Conservation (phyloP, 2,888 invertebrate species). For the Seira ritae region DNA sequence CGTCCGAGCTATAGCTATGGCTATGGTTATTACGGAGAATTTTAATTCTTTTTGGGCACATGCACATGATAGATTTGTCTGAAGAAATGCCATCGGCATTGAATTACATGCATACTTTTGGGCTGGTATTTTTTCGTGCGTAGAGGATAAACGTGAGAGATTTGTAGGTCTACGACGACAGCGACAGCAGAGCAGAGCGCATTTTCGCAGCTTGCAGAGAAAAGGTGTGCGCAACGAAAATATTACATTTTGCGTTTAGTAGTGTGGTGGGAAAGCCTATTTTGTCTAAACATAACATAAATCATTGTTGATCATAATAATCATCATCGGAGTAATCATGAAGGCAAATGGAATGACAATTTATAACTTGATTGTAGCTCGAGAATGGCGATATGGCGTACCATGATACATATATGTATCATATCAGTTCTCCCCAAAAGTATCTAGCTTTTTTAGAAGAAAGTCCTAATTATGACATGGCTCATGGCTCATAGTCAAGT, state of each 20-base stretch:
- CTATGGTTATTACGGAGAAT: not conserved
- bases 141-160: constrained; percentile 42
- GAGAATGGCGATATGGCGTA: constrained; percentile 36
- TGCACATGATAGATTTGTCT: no score
- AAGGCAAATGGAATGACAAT: not conserved
- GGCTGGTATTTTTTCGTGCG: constrained; percentile 27
- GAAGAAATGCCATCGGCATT: constrained; percentile 65
- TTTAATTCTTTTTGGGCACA: no score
- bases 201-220: no score
- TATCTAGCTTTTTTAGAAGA: no score
- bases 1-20: not conserved
- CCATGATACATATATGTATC: no score
- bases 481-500: no score
- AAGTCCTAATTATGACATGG: no score
- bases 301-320: constrained; percentile 62
- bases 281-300: constrained; percentile 60
- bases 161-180: constrained; percentile 5
- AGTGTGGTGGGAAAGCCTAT: constrained; percentile 43
- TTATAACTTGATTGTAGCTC: constrained; percentile 39
- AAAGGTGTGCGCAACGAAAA: constrained; percentile 19
- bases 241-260: not conserved
- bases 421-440: no score
- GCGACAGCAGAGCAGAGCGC: not conserved
- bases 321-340: not conserved
- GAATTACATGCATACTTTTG: constrained; percentile 48